Percentiles rank a stretch among this genome's conserved stretches.
Evolutionary conservation across 2,888 invertebrate genomes (phyloP).

Genomic region (Nymphalis c-album): DNA sequence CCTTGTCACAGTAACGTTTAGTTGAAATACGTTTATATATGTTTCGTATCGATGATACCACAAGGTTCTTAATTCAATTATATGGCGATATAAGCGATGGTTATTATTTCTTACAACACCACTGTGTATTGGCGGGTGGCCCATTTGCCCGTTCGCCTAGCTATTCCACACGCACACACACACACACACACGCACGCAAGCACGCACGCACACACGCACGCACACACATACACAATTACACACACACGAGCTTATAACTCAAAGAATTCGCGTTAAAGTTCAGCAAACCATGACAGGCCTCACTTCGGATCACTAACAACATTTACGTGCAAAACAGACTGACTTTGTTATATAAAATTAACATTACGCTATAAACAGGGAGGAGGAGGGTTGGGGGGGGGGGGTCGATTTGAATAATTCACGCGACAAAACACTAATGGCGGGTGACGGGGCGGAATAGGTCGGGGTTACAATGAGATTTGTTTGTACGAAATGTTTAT

Average conservation of each 20-base stretch:
- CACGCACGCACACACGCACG: too few relatives aligned
- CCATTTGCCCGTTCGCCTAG: too few relatives aligned
- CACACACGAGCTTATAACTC: too few relatives aligned
- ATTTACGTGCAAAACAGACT: constrained; percentile 31
- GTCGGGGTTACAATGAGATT: constrained; percentile 21
- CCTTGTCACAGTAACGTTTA: neutral
- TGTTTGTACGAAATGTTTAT: neutral
- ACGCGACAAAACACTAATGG: constrained; percentile 61
- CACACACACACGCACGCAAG: too few relatives aligned
- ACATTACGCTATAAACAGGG: constrained; percentile 34
- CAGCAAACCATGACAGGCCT: too few relatives aligned
- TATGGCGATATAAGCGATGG: too few relatives aligned
- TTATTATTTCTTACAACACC: too few relatives aligned
- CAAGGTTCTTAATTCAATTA: too few relatives aligned
- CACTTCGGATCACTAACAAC: constrained; percentile 19
- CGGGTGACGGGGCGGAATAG: constrained; percentile 45
- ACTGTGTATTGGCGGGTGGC: too few relatives aligned
- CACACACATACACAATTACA: neutral
- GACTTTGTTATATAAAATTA: constrained; percentile 38
- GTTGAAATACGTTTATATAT: neutral
- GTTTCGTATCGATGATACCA: neutral
- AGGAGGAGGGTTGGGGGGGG: too few relatives aligned
- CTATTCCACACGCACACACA: too few relatives aligned
- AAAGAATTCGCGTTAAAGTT: too few relatives aligned
- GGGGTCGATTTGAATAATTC: constrained; percentile 57